These are phyloP conservation scores for Poecilia latipinna DNA, from an alignment of 2,113 vertebrate species.

Conservation along the genomic window DNA sequence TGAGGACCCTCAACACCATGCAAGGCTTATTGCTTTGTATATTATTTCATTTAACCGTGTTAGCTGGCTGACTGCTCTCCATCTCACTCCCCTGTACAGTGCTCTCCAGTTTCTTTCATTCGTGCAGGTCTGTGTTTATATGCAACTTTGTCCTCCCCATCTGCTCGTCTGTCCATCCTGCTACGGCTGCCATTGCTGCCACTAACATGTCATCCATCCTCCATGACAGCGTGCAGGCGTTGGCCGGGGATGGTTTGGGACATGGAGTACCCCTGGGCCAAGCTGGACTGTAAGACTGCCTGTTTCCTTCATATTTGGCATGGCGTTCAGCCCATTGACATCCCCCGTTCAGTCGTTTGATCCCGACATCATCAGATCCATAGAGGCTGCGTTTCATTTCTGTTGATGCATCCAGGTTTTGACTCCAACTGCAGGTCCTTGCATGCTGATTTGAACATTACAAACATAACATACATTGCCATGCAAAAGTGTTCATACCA, in stretches of 20 bases:
- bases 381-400: constrained; percentile 26
- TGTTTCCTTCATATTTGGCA: constrained; percentile 70
- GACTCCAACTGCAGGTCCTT: neutral
- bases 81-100: constrained; percentile 43
- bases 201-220: constrained; percentile 82
- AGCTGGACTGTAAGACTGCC: constrained; percentile 73
- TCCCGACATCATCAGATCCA: constrained; percentile 20
- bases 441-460: constrained; percentile 33
- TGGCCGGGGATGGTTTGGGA: constrained; percentile 79
- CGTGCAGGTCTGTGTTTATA: constrained; percentile 1
- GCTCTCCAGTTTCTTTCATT: constrained; percentile 5
- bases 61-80: constrained; percentile 56
- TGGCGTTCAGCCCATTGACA: constrained; percentile 48
- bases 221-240: constrained; percentile 74
- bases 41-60: constrained; percentile 36
- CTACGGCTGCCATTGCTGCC: constrained; percentile 69
- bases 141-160: constrained; percentile 5
- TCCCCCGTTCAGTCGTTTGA: constrained; percentile 35
- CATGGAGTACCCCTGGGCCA: constrained; percentile 75
- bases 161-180: constrained; percentile 42
- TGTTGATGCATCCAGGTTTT: constrained; percentile 6
- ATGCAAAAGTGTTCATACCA: neutral
- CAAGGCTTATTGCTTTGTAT: neutral
- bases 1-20: neutral
- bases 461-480: neutral